Base-by-base conservation (phyloP, 2,113 vertebrate species). In the Xerus inauris region DNA sequence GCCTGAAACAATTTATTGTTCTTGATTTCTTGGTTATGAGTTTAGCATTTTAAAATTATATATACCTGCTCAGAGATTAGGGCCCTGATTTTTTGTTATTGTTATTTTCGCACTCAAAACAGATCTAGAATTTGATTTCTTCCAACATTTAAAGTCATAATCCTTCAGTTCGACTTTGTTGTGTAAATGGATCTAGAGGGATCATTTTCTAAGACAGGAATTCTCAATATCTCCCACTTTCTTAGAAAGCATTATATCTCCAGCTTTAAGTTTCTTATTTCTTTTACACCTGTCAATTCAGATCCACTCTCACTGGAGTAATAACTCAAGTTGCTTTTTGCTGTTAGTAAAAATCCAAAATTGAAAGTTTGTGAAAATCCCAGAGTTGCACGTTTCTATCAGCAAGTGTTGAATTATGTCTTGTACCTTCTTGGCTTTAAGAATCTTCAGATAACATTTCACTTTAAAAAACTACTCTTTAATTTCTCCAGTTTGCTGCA, bases 41-140 rank as follows among this genome's bases (percentile, higher is more conserved):
- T 47, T 95, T 84, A 84, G 28, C 85, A 8, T 57, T 92, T 95
- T 71, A 92, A 95, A 91, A 57, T 92, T 45, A 51, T 35, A 26
- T 6, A 26, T 5, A 89, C 8, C 19, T 73, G 67, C n/a, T 93
- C 49, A 86, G n/a, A 73, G 9, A 73, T 64, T 42, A 59, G 40
- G n/a, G 8, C 1, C 20, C 8, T 49, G 10, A 54, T 77, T 83
- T 85, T 42, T 79, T 79, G 40, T 12, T 94, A 11, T 65, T 59
- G 7, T 51, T 71, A 30, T 92, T 80, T 96, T 75, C 64, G 28
- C 26, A 51, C 28, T 73, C 14, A 79, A 71, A 91, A 47, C 20
- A 86, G 16, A 82, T 30, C 17, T 59, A 16, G 54, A 90, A 20
- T 65, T 95, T 91, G 47, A 85, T 83, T 91, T 91, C 64, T 30